Conservation (phyloP, 2,113 vertebrate species). For the Nothoprocta pentlandii region DNA sequence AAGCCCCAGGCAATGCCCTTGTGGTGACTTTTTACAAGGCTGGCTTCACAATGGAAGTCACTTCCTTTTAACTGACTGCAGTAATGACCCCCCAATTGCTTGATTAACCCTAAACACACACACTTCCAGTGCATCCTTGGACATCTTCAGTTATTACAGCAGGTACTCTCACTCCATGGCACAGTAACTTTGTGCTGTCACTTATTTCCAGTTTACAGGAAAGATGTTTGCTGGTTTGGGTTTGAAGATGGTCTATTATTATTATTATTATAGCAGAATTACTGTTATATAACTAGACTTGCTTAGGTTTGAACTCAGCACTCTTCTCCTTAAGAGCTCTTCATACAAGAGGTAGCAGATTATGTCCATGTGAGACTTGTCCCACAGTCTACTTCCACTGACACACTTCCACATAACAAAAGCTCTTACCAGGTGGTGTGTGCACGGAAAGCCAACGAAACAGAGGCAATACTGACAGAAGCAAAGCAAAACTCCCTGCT, state of each 20-base stretch:
- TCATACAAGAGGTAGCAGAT: neutral
- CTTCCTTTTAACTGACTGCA: neutral
- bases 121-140: neutral
- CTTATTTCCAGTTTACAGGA: neutral
- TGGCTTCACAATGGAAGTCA: neutral
- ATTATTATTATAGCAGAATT: neutral
- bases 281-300: neutral
- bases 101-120: neutral
- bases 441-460: neutral
- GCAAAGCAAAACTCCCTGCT: neutral
- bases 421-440: neutral
- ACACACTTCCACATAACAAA: neutral
- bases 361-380: neutral
- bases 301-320: neutral
- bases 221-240: neutral
- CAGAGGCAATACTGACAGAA: neutral
- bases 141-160: neutral
- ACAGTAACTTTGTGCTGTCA: neutral
- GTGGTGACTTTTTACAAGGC: neutral
- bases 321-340: accelerated
- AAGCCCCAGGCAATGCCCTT: neutral
- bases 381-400: neutral
- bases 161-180: neutral
- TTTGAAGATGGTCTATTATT: neutral
- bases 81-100: accelerated